Percentiles rank a stretch among this genome's conserved stretches.
These are phyloP conservation scores for Hirudo medicinalis DNA, from an alignment of 1,140 invertebrate species.

Conservation along the genomic window DNA sequence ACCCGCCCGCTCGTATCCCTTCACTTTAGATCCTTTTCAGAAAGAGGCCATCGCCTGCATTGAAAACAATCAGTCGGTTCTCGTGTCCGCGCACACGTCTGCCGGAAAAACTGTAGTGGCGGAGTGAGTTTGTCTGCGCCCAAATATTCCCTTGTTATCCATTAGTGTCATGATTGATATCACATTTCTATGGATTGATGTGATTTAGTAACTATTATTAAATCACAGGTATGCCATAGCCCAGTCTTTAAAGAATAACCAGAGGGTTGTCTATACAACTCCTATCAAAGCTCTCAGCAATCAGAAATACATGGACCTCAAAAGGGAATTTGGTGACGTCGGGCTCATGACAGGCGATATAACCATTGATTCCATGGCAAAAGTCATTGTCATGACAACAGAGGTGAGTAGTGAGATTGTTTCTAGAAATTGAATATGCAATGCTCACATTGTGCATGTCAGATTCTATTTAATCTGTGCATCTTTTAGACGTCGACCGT, in stretches of 20 bases:
- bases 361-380: conserved; percentile 95
- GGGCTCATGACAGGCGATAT: conserved; percentile 97
- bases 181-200: too few relatives aligned
- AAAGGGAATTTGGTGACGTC: conserved; percentile 89
- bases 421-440: too few relatives aligned
- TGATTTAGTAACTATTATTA: too few relatives aligned
- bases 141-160: too few relatives aligned
- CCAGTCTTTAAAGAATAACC: conserved; percentile 55
- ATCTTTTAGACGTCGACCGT: conserved; percentile 37
- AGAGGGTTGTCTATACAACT: conserved; percentile 95
- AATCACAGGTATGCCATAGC: conserved; percentile 54
- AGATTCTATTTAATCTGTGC: not conserved
- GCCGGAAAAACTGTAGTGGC: conserved; percentile 98
- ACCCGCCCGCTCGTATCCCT: conserved; percentile 74
- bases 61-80: conserved; percentile 88
- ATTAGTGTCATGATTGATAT: not conserved
- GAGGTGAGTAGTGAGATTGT: conserved; percentile 44
- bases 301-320: conserved; percentile 96
- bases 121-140: conserved; percentile 32
- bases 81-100: conserved; percentile 96
- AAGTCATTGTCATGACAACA: conserved; percentile 97
- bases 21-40: conserved; percentile 93
- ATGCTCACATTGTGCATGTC: not conserved
- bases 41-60: conserved; percentile 92
- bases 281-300: conserved; percentile 99